These are phyloP conservation scores for Oopsacas minuta DNA, from an alignment of 37 sponge, comb jelly and placozoan species.

Conservation along the genomic window DNA sequence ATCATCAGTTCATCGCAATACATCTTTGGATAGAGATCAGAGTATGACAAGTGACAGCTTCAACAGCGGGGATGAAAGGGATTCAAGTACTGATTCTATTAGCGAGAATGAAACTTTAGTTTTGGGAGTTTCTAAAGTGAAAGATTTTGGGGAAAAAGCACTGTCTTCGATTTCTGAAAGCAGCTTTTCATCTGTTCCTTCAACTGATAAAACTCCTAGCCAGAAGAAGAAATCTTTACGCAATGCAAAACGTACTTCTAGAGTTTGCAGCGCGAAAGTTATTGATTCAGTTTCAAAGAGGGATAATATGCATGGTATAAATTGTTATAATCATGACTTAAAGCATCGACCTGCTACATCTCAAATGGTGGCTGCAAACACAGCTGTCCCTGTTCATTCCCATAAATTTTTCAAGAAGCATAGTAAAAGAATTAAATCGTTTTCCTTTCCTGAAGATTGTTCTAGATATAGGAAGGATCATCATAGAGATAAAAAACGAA, in stretches of 20 bases:
- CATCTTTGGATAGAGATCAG: neutral
- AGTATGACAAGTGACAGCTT: neutral
- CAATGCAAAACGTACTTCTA: neutral
- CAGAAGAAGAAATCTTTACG: neutral
- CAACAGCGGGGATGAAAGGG: neutral
- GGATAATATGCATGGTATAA: neutral
- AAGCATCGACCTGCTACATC: neutral
- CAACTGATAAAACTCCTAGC: neutral
- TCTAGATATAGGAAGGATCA: neutral
- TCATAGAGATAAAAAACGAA: neutral
- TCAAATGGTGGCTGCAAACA: neutral
- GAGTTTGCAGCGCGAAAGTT: neutral
- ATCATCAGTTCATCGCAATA: neutral
- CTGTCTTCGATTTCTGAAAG: neutral
- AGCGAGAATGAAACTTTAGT: neutral
- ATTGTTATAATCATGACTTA: neutral
- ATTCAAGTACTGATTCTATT: constrained; percentile 1
- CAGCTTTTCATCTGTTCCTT: constrained; percentile 10
- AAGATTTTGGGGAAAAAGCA: too few relatives aligned
- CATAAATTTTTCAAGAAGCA: neutral
- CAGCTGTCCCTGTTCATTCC: neutral
- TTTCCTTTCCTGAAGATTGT: neutral
- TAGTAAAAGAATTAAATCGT: neutral
- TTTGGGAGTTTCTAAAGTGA: neutral
- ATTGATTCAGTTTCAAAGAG: neutral